Percentiles rank a stretch among this genome's conserved stretches.
These are phyloP conservation scores for Daubentonia madagascariensis DNA, from an alignment of 2,113 vertebrate species.

Conservation along the genomic window DNA sequence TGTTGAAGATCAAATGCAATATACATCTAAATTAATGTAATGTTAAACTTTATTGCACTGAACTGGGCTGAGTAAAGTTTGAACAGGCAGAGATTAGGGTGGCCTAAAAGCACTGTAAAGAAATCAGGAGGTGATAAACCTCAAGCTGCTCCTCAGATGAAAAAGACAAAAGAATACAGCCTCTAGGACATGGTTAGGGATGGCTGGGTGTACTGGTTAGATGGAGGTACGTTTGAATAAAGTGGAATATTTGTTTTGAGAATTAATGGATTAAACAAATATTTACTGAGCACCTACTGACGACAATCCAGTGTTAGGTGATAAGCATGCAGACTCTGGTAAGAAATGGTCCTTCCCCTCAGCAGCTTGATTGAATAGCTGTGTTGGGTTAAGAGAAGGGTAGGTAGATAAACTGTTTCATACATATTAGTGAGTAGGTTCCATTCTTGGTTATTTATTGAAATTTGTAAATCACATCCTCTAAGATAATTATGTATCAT, in stretches of 20 bases:
- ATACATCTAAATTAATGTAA: background rate
- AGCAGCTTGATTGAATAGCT: background rate
- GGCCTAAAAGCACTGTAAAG: background rate
- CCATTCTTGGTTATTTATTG: background rate
- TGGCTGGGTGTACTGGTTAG: background rate
- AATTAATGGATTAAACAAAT: background rate
- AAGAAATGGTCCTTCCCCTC: background rate
- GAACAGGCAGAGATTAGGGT: background rate
- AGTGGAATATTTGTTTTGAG: background rate
- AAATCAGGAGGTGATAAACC: background rate
- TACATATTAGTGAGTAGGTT: background rate
- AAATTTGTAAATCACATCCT: background rate
- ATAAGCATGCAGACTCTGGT: background rate
- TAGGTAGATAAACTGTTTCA: background rate
- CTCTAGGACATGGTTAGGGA: background rate
- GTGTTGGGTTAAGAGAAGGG: background rate
- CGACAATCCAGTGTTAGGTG: background rate
- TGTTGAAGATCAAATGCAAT: background rate
- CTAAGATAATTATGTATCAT: background rate
- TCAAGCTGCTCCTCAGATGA: background rate
- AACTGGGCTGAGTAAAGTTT: background rate
- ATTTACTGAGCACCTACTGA: background rate
- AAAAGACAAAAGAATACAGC: background rate
- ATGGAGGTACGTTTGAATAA: background rate
- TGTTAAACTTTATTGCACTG: background rate